Conservation (phyloP, 2,113 vertebrate genomes). For the Pomatorhinus ruficollis region DNA sequence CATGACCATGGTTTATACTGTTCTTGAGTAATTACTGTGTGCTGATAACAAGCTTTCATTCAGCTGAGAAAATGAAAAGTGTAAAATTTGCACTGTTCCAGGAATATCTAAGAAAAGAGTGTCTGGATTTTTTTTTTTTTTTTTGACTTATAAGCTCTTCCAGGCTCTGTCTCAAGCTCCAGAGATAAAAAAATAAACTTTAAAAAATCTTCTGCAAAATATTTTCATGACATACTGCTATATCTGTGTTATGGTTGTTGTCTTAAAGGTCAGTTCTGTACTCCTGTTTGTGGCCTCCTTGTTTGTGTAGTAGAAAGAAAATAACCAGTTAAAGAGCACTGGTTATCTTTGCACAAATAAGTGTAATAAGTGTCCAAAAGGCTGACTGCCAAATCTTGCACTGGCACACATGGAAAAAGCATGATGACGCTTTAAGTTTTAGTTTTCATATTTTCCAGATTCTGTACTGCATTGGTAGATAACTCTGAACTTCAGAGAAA, state of each 20-base stretch:
- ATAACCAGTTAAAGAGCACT: accelerated
- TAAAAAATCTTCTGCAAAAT: not conserved
- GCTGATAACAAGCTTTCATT: not conserved
- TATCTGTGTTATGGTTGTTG: accelerated
- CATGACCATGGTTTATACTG: not conserved
- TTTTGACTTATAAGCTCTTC: not conserved
- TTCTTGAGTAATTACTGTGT: not conserved
- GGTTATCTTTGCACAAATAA: not conserved
- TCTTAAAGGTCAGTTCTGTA: not conserved
- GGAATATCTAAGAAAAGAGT: not conserved
- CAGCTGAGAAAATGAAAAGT: not conserved
- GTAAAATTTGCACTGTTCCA: not conserved
- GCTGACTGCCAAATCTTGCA: not conserved
- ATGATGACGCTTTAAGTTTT: not conserved
- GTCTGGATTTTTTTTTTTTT: too few species aligned
- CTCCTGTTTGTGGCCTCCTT: not conserved
- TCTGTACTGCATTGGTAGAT: not conserved
- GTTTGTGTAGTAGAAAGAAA: not conserved
- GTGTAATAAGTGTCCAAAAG: not conserved
- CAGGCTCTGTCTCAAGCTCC: not conserved
- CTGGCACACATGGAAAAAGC: not conserved
- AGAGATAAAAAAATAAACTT: not conserved
- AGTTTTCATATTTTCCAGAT: not conserved
- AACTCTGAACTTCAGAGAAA: not conserved
- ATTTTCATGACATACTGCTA: not conserved